Conservation (phyloP, 1,140 invertebrate species). For the Coenobita brevimanus region DNA sequence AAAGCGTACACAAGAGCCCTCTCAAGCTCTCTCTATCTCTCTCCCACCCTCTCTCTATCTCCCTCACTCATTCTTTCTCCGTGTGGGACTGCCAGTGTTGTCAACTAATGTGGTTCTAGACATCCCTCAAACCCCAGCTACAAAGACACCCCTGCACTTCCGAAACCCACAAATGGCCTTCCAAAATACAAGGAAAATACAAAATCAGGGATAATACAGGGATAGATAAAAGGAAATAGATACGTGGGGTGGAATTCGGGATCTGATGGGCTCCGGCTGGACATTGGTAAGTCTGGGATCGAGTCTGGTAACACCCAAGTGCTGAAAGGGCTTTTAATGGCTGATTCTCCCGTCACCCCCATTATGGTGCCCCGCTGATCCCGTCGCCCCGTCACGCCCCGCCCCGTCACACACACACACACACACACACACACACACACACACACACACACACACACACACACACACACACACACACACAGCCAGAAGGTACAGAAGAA, state of each 20-base stretch:
- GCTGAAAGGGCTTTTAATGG: slow-evolving; percentile 60
- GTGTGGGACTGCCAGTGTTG: slow-evolving; percentile 29
- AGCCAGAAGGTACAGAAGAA: no score
- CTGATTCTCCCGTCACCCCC: slow-evolving; percentile 53
- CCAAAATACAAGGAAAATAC: not conserved
- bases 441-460: no score
- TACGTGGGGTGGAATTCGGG: no score
- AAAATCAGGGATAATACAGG: slow-evolving; percentile 24
- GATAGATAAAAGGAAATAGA: no score
- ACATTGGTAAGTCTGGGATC: slow-evolving; percentile 38
- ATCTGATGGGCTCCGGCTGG: not conserved
- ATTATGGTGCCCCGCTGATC: slow-evolving; percentile 45
- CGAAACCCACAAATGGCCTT: not conserved
- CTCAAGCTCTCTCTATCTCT: slow-evolving; percentile 6
- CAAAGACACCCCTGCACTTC: not conserved
- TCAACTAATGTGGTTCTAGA: slow-evolving; percentile 3
- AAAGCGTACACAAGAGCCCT: no score
- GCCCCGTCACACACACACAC: slow-evolving; percentile 13
- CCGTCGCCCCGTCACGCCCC: slow-evolving; percentile 12
- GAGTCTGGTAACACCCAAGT: slow-evolving; percentile 42
- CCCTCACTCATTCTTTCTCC: not conserved
- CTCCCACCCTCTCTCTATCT: slow-evolving; percentile 36
- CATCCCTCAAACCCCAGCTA: no score
- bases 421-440: no score
- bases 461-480: no score